Evolutionary conservation across 2,888 invertebrate species (phyloP).

Genomic region (Acanthacorydalis orientalis): DNA sequence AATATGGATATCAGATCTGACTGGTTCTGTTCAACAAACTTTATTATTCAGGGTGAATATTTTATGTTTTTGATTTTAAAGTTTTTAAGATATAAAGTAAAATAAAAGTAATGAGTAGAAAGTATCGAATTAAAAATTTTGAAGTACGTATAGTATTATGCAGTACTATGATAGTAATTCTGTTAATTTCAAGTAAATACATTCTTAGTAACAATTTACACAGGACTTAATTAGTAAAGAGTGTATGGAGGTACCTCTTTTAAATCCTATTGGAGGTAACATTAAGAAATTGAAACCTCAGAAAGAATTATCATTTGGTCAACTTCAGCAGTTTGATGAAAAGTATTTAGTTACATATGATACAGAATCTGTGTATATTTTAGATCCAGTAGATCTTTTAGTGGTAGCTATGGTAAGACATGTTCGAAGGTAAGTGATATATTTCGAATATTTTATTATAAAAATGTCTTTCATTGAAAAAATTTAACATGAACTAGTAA

Average conservation of each 20-base stretch:
- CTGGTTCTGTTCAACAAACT: slow-evolving; percentile 69
- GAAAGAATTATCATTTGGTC: slow-evolving; percentile 44
- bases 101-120: too few relatives aligned
- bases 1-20: slow-evolving; percentile 63
- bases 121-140: too few relatives aligned
- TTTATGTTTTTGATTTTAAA: slow-evolving; percentile 1
- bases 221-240: slow-evolving; percentile 23
- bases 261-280: slow-evolving; percentile 44
- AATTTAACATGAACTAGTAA: too few relatives aligned
- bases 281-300: slow-evolving; percentile 22
- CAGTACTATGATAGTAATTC: too few relatives aligned
- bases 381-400: slow-evolving; percentile 52
- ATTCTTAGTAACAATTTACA: slow-evolving; percentile 5
- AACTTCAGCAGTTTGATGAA: slow-evolving; percentile 47
- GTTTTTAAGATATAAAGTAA: too few relatives aligned
- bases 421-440: slow-evolving; percentile 33
- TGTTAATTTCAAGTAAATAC: not conserved
- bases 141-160: too few relatives aligned
- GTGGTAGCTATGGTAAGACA: slow-evolving; percentile 49
- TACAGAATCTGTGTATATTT: slow-evolving; percentile 49
- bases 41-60: slow-evolving; percentile 57
- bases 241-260: slow-evolving; percentile 44
- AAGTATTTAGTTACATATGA: slow-evolving; percentile 60
- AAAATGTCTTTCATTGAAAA: too few relatives aligned
- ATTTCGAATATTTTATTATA: slow-evolving; percentile 5